A percentile compares a stretch with the other conserved stretches of the same genome.
phyloP scores from a whole-genome alignment of 1,140 invertebrate genomes.

The Drosophila ananassae region DNA sequence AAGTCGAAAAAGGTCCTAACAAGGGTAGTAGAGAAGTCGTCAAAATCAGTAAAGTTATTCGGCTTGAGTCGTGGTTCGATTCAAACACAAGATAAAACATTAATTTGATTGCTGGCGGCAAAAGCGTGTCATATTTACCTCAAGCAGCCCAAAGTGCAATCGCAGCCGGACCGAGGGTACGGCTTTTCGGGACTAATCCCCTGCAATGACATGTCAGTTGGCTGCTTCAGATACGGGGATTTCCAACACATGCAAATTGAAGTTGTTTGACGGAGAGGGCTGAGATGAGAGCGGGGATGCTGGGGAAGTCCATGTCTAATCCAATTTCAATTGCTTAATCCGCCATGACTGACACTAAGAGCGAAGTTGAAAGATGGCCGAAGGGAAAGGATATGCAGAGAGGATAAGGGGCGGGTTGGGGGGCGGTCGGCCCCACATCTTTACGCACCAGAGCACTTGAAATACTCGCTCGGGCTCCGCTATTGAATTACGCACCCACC shows the following conservation, averaged over 20 bases:
- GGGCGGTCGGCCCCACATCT: neutral
- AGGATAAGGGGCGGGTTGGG: neutral
- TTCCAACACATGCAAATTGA: constrained; percentile 52
- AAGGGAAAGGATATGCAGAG: constrained; percentile 3
- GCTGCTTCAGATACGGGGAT: constrained; percentile 39
- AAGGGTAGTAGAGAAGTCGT: too few relatives aligned
- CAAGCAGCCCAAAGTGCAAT: constrained; percentile 15
- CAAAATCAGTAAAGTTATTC: neutral
- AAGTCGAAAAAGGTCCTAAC: too few relatives aligned
- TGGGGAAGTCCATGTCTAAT: constrained; percentile 39
- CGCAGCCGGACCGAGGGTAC: neutral
- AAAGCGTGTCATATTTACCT: constrained; percentile 21
- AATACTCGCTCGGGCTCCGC: constrained; percentile 30
- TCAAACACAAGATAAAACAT: constrained; percentile 8
- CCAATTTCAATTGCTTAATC: constrained; percentile 72
- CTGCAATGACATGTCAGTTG: constrained; percentile 49
- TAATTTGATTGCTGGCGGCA: constrained; percentile 27
- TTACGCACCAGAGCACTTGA: constrained; percentile 62
- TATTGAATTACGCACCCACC: constrained; percentile 59
- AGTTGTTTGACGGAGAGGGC: constrained; percentile 16
- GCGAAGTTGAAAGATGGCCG: constrained; percentile 50
- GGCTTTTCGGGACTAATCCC: constrained; percentile 19
- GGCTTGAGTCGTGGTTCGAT: constrained; percentile 23
- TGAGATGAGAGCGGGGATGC: neutral
- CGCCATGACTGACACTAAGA: constrained; percentile 61